Conservation (phyloP, 2,888 invertebrate genomes). For the Lampropteryx suffumata region DNA sequence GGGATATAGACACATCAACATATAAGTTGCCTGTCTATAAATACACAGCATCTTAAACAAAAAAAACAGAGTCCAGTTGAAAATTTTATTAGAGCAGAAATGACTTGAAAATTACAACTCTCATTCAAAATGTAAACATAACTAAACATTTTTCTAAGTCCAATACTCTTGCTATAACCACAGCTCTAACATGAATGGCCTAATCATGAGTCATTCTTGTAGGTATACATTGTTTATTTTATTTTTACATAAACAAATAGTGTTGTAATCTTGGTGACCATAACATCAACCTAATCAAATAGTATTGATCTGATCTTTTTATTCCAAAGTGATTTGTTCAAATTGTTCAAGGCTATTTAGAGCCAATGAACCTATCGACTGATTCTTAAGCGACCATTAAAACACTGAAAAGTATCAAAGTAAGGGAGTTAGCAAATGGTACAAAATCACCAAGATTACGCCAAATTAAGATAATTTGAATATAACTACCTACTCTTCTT, state of each 20-base stretch:
- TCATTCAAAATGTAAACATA: constrained; percentile 41
- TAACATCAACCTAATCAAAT: background rate
- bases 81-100: constrained; percentile 37
- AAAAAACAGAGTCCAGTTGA: constrained; percentile 2
- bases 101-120: constrained; percentile 35
- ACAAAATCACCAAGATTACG: constrained; percentile 28
- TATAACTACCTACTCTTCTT: constrained; percentile 76
- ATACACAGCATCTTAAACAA: no score
- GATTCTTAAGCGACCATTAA: no score
- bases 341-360: no score
- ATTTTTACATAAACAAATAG: constrained; percentile 16
- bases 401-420: no score
- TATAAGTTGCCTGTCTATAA: no score
- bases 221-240: constrained; percentile 47
- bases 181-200: constrained; percentile 61
- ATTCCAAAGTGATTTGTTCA: no score
- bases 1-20: no score
- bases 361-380: no score
- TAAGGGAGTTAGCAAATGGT: background rate
- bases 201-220: constrained; percentile 63
- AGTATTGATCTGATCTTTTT: no score
- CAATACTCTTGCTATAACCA: constrained; percentile 55
- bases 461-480: constrained; percentile 63
- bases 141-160: constrained; percentile 44
- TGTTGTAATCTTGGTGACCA: constrained; percentile 15